Evolutionary conservation across 2,888 invertebrate species (phyloP).

Genomic region (Nephrotoma flavescens): DNA sequence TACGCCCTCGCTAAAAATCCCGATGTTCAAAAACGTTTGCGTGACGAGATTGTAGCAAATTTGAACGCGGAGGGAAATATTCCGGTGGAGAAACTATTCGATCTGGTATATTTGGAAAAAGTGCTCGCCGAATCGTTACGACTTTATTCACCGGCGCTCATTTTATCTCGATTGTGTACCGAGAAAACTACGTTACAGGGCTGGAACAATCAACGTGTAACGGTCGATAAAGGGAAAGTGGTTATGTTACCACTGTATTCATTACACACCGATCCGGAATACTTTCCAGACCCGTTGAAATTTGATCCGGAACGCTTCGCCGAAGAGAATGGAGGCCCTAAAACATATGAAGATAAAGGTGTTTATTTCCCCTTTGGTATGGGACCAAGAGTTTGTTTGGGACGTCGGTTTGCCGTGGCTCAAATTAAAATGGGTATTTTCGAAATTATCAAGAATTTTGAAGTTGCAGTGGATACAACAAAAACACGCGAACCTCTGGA

Average conservation of each 20-base stretch:
- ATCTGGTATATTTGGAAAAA: slow-evolving; percentile 35
- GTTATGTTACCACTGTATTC: slow-evolving; percentile 44
- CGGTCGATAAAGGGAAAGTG: slow-evolving; percentile 35
- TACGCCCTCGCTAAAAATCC: slow-evolving; percentile 20
- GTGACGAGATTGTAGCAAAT: slow-evolving; percentile 18
- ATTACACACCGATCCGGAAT: slow-evolving; percentile 44
- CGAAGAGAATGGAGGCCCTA: slow-evolving; percentile 8
- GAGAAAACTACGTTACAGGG: slow-evolving; percentile 20
- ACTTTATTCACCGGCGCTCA: slow-evolving; percentile 38
- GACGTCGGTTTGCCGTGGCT: background rate
- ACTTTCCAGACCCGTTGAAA: slow-evolving; percentile 45
- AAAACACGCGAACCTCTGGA: background rate
- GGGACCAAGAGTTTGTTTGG: slow-evolving; percentile 8
- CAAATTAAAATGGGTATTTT: slow-evolving; percentile 2
- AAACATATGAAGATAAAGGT: slow-evolving; percentile 7
- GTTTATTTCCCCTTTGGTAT: slow-evolving; percentile 7
- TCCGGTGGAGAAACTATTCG: slow-evolving; percentile 23
- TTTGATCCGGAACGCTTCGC: slow-evolving; percentile 44
- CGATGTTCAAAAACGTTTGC: slow-evolving; percentile 19
- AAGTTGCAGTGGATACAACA: background rate
- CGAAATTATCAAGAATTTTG: background rate
- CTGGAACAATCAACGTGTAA: slow-evolving; percentile 5
- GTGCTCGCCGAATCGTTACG: slow-evolving; percentile 41
- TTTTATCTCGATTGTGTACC: slow-evolving; percentile 27
- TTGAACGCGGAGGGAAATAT: slow-evolving; percentile 18